phyloP scores from a whole-genome alignment of 1,140 invertebrate species.

The Archegozetes longisetosus region DNA sequence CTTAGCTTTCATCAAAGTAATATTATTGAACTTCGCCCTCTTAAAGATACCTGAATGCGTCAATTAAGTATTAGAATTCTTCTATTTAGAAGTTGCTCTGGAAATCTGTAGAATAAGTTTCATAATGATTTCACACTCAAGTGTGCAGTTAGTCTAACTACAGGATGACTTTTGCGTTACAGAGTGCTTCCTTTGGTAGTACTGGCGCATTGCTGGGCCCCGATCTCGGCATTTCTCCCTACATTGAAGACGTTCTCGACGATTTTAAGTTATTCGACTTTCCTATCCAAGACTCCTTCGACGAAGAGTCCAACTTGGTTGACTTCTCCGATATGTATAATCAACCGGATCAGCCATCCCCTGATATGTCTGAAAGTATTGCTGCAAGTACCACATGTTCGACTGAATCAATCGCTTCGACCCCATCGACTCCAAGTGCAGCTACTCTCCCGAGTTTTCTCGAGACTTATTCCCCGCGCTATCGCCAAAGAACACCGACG shows the following conservation, averaged over 20 bases:
- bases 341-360: not conserved
- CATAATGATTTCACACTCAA: no score
- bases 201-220: not conserved
- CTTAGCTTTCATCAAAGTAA: no score
- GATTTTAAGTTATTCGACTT: constrained; percentile 7
- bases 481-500: constrained; percentile 15
- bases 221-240: not conserved
- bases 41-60: not conserved
- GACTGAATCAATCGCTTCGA: not conserved
- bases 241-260: not conserved
- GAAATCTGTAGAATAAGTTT: no score
- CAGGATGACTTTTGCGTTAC: not conserved
- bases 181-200: not conserved
- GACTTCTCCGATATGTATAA: constrained; percentile 6
- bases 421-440: constrained; percentile 30
- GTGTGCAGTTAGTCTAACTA: not conserved
- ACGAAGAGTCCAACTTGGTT: not conserved
- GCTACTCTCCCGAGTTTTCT: constrained; percentile 59
- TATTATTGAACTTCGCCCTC: not conserved
- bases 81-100: no score
- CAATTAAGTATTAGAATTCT: no score
- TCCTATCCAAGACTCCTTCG: constrained; percentile 5
- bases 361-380: not conserved
- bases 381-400: not conserved
- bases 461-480: constrained; percentile 58